phyloP scores from a whole-genome alignment of 2,888 invertebrate genomes.

The Epiblema foenella region DNA sequence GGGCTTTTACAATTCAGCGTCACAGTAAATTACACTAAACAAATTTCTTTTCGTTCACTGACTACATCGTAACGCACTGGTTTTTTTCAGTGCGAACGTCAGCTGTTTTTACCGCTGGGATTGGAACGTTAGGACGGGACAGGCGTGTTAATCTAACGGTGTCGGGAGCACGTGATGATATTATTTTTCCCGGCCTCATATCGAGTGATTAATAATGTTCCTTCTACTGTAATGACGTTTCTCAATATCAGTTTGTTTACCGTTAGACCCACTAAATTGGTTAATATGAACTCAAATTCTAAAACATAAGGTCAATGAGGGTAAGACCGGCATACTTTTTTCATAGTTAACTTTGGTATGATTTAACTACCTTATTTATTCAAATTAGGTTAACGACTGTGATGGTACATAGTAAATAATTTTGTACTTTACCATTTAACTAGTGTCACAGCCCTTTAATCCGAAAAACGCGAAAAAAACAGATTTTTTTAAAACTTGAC shows the following conservation, averaged over 20 bases:
- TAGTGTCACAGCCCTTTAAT: no score
- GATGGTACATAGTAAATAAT: no score
- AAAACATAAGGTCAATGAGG: no score
- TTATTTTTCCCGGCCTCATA: slow-evolving; percentile 79
- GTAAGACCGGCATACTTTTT: no score
- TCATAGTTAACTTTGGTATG: no score
- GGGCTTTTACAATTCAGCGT: slow-evolving; percentile 22
- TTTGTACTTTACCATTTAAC: no score
- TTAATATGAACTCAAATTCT: slow-evolving; percentile 52
- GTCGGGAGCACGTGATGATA: slow-evolving; percentile 81
- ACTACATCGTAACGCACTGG: slow-evolving; percentile 33
- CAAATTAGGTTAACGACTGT: no score
- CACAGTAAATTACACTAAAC: slow-evolving; percentile 41
- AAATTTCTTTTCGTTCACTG: slow-evolving; percentile 36
- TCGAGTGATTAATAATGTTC: slow-evolving; percentile 81
- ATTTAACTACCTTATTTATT: no score
- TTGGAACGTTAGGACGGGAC: slow-evolving; percentile 52
- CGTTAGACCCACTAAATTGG: slow-evolving; percentile 59
- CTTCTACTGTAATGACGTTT: slow-evolving; percentile 70
- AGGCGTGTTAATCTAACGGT: slow-evolving; percentile 80
- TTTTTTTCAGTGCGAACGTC: slow-evolving; percentile 40
- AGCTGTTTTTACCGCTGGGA: slow-evolving; percentile 40
- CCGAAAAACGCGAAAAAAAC: no score
- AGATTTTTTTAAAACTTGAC: no score
- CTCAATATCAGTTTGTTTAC: slow-evolving; percentile 58